phyloP scores from a whole-genome alignment of 1,140 invertebrate species.

The Cryptotermes secundus region DNA sequence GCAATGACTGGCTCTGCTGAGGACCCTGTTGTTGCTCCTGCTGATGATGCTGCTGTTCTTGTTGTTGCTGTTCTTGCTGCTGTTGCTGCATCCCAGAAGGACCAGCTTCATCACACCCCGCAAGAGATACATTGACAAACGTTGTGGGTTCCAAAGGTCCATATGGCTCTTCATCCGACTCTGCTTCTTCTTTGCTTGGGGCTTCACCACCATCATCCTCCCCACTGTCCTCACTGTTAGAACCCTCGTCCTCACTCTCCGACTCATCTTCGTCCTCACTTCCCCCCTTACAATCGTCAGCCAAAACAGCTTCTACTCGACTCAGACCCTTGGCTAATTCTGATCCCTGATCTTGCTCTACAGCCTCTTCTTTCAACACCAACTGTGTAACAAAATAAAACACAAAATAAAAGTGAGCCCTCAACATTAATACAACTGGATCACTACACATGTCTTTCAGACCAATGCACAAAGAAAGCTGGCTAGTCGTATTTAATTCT shows the following conservation, averaged over 20 bases:
- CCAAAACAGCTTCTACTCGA: conserved; percentile 26
- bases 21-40: too few species aligned
- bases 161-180: conserved; percentile 47
- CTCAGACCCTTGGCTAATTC: conserved; percentile 22
- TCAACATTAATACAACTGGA: neutral
- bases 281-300: conserved; percentile 3
- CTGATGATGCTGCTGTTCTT: too few species aligned
- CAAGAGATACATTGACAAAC: conserved; percentile 52
- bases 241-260: conserved; percentile 42
- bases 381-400: conserved; percentile 23
- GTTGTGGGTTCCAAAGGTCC: conserved; percentile 47
- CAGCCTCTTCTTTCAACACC: conserved; percentile 30
- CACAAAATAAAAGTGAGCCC: neutral
- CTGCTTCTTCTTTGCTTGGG: conserved; percentile 46
- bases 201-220: conserved; percentile 51
- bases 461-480: too few species aligned
- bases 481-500: too few species aligned
- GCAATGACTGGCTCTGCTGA: neutral
- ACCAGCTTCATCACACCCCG: conserved; percentile 53
- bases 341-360: conserved; percentile 29
- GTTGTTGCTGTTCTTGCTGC: neutral
- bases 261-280: conserved; percentile 42
- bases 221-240: conserved; percentile 37
- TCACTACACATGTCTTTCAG: too few species aligned
- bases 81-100: conserved; percentile 56